Percentiles rank a stretch among this genome's conserved stretches.
Conservation (phyloP, 2,888 invertebrate species). For the Dasypolia templi region DNA sequence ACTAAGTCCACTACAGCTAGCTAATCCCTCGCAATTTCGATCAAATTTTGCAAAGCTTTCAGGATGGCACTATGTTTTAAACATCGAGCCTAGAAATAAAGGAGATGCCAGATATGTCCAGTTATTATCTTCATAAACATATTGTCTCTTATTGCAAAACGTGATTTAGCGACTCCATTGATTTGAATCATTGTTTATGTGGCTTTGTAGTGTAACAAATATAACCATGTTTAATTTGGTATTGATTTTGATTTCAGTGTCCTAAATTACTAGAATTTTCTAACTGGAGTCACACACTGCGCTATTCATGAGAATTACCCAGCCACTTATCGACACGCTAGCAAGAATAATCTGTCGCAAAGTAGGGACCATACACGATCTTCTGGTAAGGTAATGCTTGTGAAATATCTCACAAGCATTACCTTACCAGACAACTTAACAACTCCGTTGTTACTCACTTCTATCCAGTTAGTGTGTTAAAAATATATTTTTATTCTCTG, state of each 20-base stretch:
- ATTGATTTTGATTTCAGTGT: neutral
- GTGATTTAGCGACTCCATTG: too few species aligned
- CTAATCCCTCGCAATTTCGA: constrained; percentile 40
- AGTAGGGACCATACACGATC: neutral
- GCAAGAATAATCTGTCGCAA: neutral
- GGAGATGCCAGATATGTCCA: neutral
- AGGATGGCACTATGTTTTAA: constrained; percentile 20
- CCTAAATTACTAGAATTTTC: neutral
- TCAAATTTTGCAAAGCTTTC: constrained; percentile 47
- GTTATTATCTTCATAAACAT: neutral
- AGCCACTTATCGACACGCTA: neutral
- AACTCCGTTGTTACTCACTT: neutral
- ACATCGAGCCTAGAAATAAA: neutral
- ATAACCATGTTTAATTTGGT: neutral
- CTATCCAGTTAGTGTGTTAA: neutral
- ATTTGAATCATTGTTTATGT: neutral
- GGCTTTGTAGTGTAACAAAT: neutral
- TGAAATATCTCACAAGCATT: neutral
- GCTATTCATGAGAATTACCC: neutral
- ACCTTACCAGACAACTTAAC: too few species aligned
- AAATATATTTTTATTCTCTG: too few species aligned
- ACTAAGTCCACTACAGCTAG: constrained; percentile 15
- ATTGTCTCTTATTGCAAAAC: neutral
- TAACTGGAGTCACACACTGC: neutral
- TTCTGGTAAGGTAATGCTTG: neutral